Evolutionary conservation across 2,797 vertebrate species (phyloP).

Genomic region (Liasis olivaceus): DNA sequence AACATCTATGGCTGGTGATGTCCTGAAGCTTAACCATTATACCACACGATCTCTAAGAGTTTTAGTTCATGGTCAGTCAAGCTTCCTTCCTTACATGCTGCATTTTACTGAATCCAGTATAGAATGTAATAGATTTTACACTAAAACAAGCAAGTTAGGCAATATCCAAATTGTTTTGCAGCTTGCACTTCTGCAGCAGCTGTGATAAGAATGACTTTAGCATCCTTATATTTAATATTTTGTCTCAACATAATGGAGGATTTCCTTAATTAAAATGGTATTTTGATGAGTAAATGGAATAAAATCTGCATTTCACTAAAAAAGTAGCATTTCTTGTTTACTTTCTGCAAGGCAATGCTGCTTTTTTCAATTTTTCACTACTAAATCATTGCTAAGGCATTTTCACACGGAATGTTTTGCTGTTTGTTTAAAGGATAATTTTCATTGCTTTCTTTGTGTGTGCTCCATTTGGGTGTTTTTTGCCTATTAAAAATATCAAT

Average conservation of each 20-base stretch:
- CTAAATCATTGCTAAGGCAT: not conserved
- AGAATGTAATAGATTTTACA: conserved; percentile 2
- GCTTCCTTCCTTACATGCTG: not conserved
- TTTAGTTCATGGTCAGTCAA: not conserved
- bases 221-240: not conserved
- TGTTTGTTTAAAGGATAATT: not conserved
- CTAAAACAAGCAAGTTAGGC: not conserved
- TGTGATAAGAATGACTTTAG: not conserved
- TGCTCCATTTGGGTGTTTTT: not conserved
- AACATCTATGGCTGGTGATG: not conserved
- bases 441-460: not conserved
- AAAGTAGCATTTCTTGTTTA: not conserved
- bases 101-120: not conserved
- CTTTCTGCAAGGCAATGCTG: not conserved
- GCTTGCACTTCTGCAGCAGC: not conserved
- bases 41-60: not conserved
- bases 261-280: conserved; percentile 34
- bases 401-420: not conserved
- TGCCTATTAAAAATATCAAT: not conserved
- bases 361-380: not conserved
- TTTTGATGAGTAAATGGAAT: not conserved
- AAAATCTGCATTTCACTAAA: not conserved
- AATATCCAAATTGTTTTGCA: not conserved
- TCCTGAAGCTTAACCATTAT: not conserved
- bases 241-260: not conserved